A percentile compares a stretch with the other conserved stretches of the same genome.
Conservation (phyloP, 1,140 invertebrate species). For the Manduca sexta region DNA sequence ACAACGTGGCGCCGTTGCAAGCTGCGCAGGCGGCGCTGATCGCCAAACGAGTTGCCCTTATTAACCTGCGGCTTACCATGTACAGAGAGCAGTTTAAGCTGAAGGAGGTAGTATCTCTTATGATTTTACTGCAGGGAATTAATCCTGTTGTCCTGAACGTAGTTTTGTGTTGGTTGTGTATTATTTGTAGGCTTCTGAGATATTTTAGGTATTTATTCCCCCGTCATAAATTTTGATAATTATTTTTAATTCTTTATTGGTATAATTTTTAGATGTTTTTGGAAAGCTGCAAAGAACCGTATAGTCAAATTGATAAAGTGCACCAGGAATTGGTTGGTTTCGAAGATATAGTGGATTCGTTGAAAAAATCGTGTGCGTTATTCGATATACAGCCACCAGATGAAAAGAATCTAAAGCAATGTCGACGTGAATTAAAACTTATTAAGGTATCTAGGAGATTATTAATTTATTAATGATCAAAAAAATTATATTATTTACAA, state of each 20-base stretch:
- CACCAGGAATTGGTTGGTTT: constrained; percentile 79
- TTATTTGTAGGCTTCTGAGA: too few species aligned
- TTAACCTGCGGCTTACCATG: constrained; percentile 84
- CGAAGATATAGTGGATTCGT: constrained; percentile 79
- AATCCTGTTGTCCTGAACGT: too few species aligned
- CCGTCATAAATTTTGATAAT: too few species aligned
- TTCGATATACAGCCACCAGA: constrained; percentile 92
- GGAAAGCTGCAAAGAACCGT: constrained; percentile 82
- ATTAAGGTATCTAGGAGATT: constrained; percentile 73
- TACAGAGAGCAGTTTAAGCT: constrained; percentile 83
- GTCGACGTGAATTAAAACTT: constrained; percentile 84
- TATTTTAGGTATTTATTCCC: too few species aligned
- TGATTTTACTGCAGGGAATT: too few species aligned
- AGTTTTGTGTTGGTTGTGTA: too few species aligned
- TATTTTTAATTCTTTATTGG: too few species aligned
- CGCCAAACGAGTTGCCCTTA: constrained; percentile 79
- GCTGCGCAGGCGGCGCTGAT: constrained; percentile 77
- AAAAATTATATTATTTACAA: too few species aligned
- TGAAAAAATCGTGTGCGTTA: constrained; percentile 84
- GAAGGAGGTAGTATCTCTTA: constrained; percentile 48
- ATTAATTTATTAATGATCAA: constrained; percentile 4
- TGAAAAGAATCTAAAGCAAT: constrained; percentile 83
- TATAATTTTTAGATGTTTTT: constrained; percentile 80
- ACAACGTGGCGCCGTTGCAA: constrained; percentile 86
- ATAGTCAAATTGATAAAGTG: constrained; percentile 82